A percentile compares a stretch with the other conserved stretches of the same genome.
These are phyloP conservation scores for Archilochus colubris DNA, from an alignment of 2,113 vertebrate species.

Conservation along the genomic window DNA sequence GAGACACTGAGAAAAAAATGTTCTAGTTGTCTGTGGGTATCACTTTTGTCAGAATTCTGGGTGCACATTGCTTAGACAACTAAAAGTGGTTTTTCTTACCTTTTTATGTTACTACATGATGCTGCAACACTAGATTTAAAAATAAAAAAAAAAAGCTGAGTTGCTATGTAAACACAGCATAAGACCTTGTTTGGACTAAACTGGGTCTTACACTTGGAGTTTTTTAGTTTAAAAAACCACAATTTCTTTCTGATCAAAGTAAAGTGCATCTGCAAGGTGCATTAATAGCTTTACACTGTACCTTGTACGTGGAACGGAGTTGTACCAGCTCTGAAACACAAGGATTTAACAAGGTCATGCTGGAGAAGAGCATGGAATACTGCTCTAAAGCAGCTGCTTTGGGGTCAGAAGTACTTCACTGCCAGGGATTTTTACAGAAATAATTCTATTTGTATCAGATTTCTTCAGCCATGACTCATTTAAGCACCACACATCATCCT, in stretches of 20 bases:
- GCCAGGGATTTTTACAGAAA: neutral
- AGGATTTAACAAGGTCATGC: neutral
- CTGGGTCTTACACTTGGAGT: accelerated
- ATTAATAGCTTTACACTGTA: neutral
- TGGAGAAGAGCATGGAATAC: neutral
- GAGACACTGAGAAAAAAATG: neutral
- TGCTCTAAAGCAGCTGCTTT: neutral
- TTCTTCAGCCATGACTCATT: neutral
- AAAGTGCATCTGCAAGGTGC: neutral
- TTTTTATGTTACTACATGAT: neutral
- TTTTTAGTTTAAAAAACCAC: neutral
- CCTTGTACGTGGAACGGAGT: neutral
- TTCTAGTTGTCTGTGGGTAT: too few relatives aligned
- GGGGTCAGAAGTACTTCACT: neutral
- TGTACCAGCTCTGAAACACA: neutral
- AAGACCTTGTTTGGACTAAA: neutral
- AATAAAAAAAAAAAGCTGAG: neutral
- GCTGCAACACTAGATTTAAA: neutral
- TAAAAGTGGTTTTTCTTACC: accelerated
- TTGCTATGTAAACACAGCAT: neutral
- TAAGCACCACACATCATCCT: neutral
- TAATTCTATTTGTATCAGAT: neutral
- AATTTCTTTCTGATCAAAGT: neutral
- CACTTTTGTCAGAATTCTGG: neutral
- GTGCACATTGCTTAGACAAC: neutral